Percentiles rank a stretch among this genome's conserved stretches.
phyloP scores from a whole-genome alignment of 2,888 invertebrate genomes.

The Drosophila barbarae region DNA sequence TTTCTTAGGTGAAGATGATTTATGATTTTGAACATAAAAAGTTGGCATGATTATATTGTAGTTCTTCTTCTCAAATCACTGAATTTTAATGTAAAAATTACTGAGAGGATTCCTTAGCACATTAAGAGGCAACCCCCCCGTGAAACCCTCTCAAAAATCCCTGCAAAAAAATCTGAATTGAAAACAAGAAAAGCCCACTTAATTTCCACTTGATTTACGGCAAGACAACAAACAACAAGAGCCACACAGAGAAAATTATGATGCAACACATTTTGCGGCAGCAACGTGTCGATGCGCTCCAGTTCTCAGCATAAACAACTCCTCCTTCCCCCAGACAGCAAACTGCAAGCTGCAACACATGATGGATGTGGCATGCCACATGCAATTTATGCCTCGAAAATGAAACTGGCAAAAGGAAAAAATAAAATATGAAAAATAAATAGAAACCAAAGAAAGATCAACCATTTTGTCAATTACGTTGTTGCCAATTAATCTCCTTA shows the following conservation, averaged over 20 bases:
- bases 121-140: neutral
- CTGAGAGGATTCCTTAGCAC: neutral
- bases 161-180: neutral
- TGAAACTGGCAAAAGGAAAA: slow-evolving; percentile 25
- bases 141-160: neutral
- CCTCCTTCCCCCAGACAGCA: slow-evolving; percentile 3
- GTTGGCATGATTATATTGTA: neutral
- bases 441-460: slow-evolving; percentile 4
- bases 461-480: slow-evolving; percentile 63
- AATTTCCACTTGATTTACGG: slow-evolving; percentile 30
- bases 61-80: neutral
- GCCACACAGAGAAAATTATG: slow-evolving; percentile 17
- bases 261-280: slow-evolving; percentile 67
- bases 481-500: slow-evolving; percentile 41
- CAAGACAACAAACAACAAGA: slow-evolving; percentile 9
- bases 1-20: neutral
- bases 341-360: slow-evolving; percentile 25
- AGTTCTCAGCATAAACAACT: slow-evolving; percentile 51
- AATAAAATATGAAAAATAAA: slow-evolving; percentile 5
- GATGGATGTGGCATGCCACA: slow-evolving; percentile 50
- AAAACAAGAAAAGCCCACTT: neutral
- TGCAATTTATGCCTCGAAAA: slow-evolving; percentile 53
- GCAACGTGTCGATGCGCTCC: slow-evolving; percentile 61
- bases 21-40: slow-evolving; percentile 3
- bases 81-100: neutral